Evolutionary conservation across 2,797 vertebrate genomes (phyloP).

Genomic region (Erethizon dorsatum): DNA sequence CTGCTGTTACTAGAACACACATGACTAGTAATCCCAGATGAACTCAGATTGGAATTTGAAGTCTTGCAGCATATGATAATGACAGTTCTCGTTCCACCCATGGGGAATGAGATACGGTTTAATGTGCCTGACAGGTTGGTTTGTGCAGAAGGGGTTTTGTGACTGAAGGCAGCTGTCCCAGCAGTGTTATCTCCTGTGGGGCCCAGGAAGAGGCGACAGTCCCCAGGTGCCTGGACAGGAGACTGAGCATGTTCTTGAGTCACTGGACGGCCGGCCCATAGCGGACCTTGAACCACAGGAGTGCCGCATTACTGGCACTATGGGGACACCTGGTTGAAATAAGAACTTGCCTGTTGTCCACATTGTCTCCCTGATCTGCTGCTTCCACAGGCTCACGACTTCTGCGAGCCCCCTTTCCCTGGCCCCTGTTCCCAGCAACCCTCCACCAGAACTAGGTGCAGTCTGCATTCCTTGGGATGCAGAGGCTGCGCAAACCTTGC

Average conservation of each 20-base stretch:
- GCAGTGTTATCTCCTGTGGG: background rate
- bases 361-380: background rate
- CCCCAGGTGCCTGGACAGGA: background rate
- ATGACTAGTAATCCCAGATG: background rate
- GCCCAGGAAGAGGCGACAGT: background rate
- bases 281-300: background rate
- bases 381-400: background rate
- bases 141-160: background rate
- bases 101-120: background rate
- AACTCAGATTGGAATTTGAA: background rate
- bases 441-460: background rate
- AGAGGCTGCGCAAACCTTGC: background rate
- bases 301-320: background rate
- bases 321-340: background rate
- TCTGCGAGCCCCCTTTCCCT: background rate
- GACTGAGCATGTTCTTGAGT: background rate
- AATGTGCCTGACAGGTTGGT: background rate
- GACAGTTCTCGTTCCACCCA: rapidly evolving
- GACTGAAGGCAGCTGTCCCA: background rate
- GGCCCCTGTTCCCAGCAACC: background rate
- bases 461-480: background rate
- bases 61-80: background rate
- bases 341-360: no score
- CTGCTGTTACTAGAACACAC: no score
- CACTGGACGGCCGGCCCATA: rapidly evolving